Evolutionary conservation across 2,797 vertebrate genomes (phyloP).

Genomic region (Phalloptychus januarius): DNA sequence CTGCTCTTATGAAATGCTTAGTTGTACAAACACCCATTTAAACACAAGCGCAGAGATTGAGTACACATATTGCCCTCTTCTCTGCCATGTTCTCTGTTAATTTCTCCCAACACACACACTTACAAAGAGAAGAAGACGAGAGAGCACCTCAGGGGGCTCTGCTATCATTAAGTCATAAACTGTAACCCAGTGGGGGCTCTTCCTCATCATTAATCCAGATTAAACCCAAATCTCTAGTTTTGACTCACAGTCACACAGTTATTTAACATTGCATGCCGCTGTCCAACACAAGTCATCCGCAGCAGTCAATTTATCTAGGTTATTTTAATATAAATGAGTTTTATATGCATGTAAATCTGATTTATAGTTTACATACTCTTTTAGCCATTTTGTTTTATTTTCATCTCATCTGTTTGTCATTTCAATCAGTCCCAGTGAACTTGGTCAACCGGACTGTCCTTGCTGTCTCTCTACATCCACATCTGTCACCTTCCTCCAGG

Average conservation of each 20-base stretch:
- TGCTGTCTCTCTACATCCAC: constrained; percentile 33
- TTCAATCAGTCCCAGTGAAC: constrained; percentile 23
- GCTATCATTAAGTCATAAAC: constrained; percentile 74
- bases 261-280: constrained; percentile 57
- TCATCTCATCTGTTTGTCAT: constrained; percentile 25
- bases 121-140: constrained; percentile 4
- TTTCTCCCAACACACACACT: constrained; percentile 8
- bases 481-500: constrained; percentile 34
- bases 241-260: constrained; percentile 57
- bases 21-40: constrained; percentile 39
- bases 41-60: constrained; percentile 15
- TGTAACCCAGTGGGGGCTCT: constrained; percentile 50
- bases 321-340: neutral
- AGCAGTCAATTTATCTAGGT: neutral
- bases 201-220: constrained; percentile 74
- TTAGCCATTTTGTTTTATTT: neutral
- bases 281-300: constrained; percentile 46
- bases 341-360: neutral
- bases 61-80: neutral
- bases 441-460: constrained; percentile 18
- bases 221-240: constrained; percentile 68
- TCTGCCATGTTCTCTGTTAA: neutral
- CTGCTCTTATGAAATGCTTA: constrained; percentile 50
- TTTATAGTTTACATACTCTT: neutral
- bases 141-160: constrained; percentile 38